Evolutionary conservation across 1,140 invertebrate genomes (phyloP).

Genomic region (Neodiprion virginianus): DNA sequence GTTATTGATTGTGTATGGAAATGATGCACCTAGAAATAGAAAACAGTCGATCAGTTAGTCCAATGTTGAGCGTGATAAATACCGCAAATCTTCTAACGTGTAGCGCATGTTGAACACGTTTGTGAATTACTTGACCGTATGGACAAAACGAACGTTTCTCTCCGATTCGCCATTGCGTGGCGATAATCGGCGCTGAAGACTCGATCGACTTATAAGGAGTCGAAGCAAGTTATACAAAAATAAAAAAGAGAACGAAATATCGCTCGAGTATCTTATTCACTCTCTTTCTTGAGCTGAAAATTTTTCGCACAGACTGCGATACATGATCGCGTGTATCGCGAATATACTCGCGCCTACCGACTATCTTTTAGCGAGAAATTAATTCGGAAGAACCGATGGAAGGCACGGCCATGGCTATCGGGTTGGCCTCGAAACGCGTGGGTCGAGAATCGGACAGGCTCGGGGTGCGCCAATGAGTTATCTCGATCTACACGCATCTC

Average conservation of each 20-base stretch:
- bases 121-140: neutral
- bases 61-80: neutral
- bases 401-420: no score
- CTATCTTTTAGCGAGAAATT: neutral
- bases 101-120: neutral
- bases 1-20: neutral
- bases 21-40: neutral
- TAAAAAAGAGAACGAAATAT: neutral
- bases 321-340: neutral
- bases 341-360: neutral
- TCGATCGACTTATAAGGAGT: neutral
- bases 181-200: neutral
- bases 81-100: neutral
- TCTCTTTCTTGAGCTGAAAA: neutral
- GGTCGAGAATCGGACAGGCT: neutral
- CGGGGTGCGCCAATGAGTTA: constrained; percentile 16
- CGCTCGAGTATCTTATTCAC: neutral
- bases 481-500: constrained; percentile 19
- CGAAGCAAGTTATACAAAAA: neutral
- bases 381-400: neutral
- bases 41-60: neutral
- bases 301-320: neutral
- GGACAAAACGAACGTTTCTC: neutral
- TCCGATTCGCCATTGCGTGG: neutral
- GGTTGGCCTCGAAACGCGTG: neutral